These are phyloP conservation scores for Hirudo medicinalis DNA, from an alignment of 1,140 invertebrate species.

Conservation along the genomic window DNA sequence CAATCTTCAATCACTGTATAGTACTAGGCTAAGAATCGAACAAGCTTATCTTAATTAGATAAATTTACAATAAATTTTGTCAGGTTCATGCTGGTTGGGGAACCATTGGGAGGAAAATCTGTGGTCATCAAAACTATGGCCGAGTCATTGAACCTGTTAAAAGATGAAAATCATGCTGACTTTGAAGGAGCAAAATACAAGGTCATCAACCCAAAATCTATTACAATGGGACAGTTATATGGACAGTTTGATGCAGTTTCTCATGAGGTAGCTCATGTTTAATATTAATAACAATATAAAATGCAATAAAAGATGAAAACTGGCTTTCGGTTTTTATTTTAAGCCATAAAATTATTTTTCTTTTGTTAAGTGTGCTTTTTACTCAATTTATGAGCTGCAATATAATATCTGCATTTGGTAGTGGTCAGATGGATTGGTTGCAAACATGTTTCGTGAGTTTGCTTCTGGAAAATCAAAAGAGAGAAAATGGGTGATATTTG, in stretches of 20 bases:
- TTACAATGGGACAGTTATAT: constrained; percentile 42
- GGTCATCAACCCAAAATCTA: constrained; percentile 42
- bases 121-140: constrained; percentile 53
- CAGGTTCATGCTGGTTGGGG: constrained; percentile 43
- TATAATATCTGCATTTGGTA: constrained; percentile 18
- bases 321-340: background rate
- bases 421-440: constrained; percentile 47
- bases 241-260: constrained; percentile 42
- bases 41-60: background rate
- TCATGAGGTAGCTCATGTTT: constrained; percentile 32
- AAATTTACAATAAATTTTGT: background rate
- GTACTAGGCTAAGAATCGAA: too few relatives aligned
- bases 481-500: constrained; percentile 43
- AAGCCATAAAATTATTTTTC: background rate
- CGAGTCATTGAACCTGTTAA: constrained; percentile 52
- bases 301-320: background rate
- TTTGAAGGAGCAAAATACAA: constrained; percentile 34
- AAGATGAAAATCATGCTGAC: constrained; percentile 30
- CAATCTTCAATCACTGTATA: too few relatives aligned
- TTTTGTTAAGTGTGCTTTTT: too few relatives aligned
- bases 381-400: background rate
- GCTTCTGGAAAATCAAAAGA: constrained; percentile 37
- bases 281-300: background rate
- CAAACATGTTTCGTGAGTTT: constrained; percentile 41
- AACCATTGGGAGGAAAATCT: constrained; percentile 42